Percentiles rank a stretch among this genome's conserved stretches.
Evolutionary conservation across 2,888 invertebrate species (phyloP).

Genomic region (Melanostoma scalare): DNA sequence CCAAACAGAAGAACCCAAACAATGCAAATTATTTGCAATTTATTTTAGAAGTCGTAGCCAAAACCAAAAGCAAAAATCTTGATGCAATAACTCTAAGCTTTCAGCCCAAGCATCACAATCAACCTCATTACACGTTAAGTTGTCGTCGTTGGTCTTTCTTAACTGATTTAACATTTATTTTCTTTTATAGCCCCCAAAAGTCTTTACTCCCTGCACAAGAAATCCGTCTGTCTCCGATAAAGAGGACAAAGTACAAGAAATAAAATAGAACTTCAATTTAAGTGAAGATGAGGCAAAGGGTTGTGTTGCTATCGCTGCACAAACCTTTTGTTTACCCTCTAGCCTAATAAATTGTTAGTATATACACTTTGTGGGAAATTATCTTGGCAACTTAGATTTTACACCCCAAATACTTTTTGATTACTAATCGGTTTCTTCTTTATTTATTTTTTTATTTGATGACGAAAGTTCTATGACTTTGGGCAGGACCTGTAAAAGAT

Average conservation of each 20-base stretch:
- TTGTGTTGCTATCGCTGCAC: constrained; percentile 10
- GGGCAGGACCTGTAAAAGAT: background rate
- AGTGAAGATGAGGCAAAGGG: constrained; percentile 31
- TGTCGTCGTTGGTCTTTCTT: constrained; percentile 57
- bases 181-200: constrained; percentile 53
- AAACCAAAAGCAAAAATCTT: constrained; percentile 23
- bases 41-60: background rate
- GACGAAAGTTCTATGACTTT: too few species aligned
- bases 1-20: background rate
- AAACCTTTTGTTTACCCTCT: constrained; percentile 49
- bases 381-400: constrained; percentile 42
- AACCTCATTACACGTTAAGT: constrained; percentile 66
- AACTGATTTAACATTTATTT: constrained; percentile 73
- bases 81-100: constrained; percentile 45
- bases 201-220: constrained; percentile 28
- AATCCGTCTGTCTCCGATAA: constrained; percentile 45
- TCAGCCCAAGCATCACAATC: constrained; percentile 54
- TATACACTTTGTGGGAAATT: constrained; percentile 56
- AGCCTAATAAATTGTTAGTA: constrained; percentile 33
- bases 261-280: constrained; percentile 56
- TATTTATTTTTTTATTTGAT: too few species aligned
- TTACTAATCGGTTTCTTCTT: too few species aligned
- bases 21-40: constrained; percentile 48
- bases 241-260: constrained; percentile 64
- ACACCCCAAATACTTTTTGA: too few species aligned